These are phyloP conservation scores for Pseudeuparius sepicola DNA, from an alignment of 2,888 invertebrate species.

Conservation along the genomic window DNA sequence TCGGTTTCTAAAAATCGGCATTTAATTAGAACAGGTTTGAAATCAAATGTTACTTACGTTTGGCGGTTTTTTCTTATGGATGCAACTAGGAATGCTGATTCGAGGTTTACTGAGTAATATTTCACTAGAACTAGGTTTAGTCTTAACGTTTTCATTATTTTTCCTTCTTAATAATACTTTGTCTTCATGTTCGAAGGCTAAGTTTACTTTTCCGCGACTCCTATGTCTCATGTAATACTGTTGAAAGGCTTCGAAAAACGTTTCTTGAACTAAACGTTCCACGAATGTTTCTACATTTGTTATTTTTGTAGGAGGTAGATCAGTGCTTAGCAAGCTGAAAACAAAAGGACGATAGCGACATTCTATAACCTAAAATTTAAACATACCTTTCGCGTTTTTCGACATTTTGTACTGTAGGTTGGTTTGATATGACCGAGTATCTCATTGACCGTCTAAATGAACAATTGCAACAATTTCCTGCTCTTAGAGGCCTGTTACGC, in stretches of 20 bases:
- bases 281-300: slow-evolving; percentile 35
- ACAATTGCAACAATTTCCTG: slow-evolving; percentile 36
- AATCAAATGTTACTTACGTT: too few relatives aligned
- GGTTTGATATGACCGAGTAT: slow-evolving; percentile 30
- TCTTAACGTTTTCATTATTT: slow-evolving; percentile 13
- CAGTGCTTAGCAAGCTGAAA: slow-evolving; percentile 22
- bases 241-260: slow-evolving; percentile 36
- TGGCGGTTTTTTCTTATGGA: too few relatives aligned
- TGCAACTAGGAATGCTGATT: too few relatives aligned
- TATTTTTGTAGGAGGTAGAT: slow-evolving; percentile 30
- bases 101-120: too few relatives aligned
- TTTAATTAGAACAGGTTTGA: too few relatives aligned
- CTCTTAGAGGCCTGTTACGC: slow-evolving; percentile 37
- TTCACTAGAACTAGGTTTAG: slow-evolving; percentile 12
- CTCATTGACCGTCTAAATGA: slow-evolving; percentile 37
- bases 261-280: slow-evolving; percentile 35
- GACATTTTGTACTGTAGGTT: slow-evolving; percentile 19
- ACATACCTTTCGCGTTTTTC: slow-evolving; percentile 21
- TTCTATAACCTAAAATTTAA: slow-evolving; percentile 5
- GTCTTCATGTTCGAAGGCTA: slow-evolving; percentile 32
- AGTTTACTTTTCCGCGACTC: slow-evolving; percentile 29
- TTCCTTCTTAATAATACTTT: too few relatives aligned
- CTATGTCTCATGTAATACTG: slow-evolving; percentile 30
- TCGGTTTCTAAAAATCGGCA: slow-evolving; percentile 41
- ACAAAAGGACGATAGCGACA: background rate